phyloP scores from a whole-genome alignment of 2,113 vertebrate genomes.

The Crotophaga sulcirostris region DNA sequence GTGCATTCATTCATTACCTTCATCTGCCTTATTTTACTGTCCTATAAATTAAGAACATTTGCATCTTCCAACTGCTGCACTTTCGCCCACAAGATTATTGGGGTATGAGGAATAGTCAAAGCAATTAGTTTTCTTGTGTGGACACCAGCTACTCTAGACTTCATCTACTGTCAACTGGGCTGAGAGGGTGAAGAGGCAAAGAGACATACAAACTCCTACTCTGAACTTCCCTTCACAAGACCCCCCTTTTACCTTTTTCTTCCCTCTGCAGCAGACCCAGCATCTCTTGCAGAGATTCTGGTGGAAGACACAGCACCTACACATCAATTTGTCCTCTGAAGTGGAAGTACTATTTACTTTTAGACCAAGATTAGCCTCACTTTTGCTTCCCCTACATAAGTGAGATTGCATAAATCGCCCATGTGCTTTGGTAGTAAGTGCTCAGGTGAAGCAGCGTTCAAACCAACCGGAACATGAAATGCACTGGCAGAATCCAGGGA shows the following conservation, averaged over 20 bases:
- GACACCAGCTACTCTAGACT: background rate
- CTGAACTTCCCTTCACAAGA: background rate
- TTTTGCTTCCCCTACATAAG: background rate
- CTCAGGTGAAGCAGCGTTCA: background rate
- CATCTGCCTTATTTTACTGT: background rate
- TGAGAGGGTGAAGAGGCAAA: background rate
- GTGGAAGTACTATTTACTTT: background rate
- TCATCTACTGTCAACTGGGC: background rate
- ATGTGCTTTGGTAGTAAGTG: background rate
- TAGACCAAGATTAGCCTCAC: background rate
- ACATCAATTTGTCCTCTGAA: background rate
- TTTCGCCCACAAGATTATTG: background rate
- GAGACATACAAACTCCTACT: background rate
- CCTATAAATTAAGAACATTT: background rate
- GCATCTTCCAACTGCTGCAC: background rate
- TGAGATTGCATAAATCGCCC: background rate
- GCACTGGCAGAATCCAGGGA: conserved; percentile 94
- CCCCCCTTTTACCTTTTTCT: background rate
- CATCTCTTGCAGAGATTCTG: background rate
- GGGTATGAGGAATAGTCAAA: background rate
- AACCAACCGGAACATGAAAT: conserved; percentile 90
- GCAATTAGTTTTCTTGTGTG: background rate
- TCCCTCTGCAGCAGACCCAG: too few species aligned
- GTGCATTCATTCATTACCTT: background rate
- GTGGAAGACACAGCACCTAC: background rate